A percentile compares a stretch with the other conserved stretches of the same genome.
Conservation (phyloP, 1,140 invertebrate genomes). For the Drosophila watanabei region DNA sequence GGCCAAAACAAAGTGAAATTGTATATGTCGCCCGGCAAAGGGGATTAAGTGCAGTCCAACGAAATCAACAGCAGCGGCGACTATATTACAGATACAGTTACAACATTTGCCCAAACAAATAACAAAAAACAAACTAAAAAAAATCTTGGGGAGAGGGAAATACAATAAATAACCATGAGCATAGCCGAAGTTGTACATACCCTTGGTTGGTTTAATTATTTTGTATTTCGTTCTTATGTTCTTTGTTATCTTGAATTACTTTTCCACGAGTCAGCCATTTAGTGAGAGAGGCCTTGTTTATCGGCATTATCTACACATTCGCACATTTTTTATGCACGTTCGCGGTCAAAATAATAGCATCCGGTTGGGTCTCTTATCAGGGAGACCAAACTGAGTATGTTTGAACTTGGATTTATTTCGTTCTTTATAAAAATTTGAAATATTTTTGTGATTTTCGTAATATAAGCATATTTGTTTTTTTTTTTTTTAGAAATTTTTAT, state of each 20-base stretch:
- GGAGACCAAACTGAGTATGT: too few relatives aligned
- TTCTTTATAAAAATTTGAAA: background rate
- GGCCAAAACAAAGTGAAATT: conserved; percentile 67
- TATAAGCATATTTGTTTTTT: background rate
- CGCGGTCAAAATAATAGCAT: conserved; percentile 9
- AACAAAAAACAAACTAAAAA: conserved; percentile 29
- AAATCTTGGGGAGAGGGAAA: conserved; percentile 1
- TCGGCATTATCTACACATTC: conserved; percentile 35
- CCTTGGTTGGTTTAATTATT: conserved; percentile 18
- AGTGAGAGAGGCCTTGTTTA: conserved; percentile 30
- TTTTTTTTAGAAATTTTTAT: background rate
- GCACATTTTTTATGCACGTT: conserved; percentile 24
- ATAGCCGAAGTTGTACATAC: conserved; percentile 29
- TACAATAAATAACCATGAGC: conserved; percentile 7
- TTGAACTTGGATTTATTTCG: background rate
- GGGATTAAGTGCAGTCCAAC: conserved; percentile 74
- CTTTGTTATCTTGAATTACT: conserved; percentile 30
- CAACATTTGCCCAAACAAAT: conserved; percentile 61
- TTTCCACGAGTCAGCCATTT: conserved; percentile 30
- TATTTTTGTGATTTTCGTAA: background rate
- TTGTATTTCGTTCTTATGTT: conserved; percentile 8
- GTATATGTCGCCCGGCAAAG: conserved; percentile 63
- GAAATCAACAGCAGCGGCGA: conserved; percentile 41
- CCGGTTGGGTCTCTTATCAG: conserved; percentile 1
- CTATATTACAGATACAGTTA: conserved; percentile 63